These are phyloP conservation scores for Drosophila takahashii DNA, from an alignment of 1,140 invertebrate genomes.

Conservation along the genomic window DNA sequence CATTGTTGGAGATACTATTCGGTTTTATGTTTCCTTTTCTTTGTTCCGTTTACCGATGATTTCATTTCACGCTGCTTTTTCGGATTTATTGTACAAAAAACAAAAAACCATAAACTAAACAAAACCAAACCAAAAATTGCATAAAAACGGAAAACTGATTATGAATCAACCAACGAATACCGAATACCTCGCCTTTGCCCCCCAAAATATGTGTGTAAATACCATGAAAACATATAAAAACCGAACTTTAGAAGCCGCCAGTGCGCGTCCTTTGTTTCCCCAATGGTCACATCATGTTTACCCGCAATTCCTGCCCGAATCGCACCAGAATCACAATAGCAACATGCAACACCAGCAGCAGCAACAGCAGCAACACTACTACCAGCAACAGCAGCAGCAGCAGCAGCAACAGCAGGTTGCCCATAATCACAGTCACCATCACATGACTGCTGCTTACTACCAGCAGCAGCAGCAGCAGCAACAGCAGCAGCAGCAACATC, in stretches of 20 bases:
- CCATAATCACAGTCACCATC: conserved; percentile 71
- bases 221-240: conserved; percentile 10
- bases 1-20: conserved; percentile 77
- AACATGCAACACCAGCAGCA: conserved; percentile 71
- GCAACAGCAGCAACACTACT: conserved; percentile 55
- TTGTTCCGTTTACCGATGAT: conserved; percentile 80
- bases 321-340: conserved; percentile 89
- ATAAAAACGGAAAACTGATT: conserved; percentile 32
- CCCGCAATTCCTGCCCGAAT: conserved; percentile 94
- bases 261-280: conserved; percentile 91
- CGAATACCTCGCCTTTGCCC: conserved; percentile 50
- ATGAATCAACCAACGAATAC: conserved; percentile 25
- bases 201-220: conserved; percentile 18
- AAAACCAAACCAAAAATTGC: conserved; percentile 16
- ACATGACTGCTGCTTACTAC: conserved; percentile 60
- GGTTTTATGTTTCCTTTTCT: conserved; percentile 79
- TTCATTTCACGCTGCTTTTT: conserved; percentile 85
- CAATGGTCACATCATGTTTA: conserved; percentile 97
- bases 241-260: conserved; percentile 71
- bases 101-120: conserved; percentile 29
- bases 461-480: conserved; percentile 70
- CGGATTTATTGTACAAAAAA: conserved; percentile 75
- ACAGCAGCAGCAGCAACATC: conserved; percentile 45
- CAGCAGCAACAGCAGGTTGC: conserved; percentile 58
- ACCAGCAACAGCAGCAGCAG: conserved; percentile 60